These are phyloP conservation scores for Mastigias papua DNA, from an alignment of 30 jellyfish, hydroid and myxozoan genomes.

Conservation along the genomic window DNA sequence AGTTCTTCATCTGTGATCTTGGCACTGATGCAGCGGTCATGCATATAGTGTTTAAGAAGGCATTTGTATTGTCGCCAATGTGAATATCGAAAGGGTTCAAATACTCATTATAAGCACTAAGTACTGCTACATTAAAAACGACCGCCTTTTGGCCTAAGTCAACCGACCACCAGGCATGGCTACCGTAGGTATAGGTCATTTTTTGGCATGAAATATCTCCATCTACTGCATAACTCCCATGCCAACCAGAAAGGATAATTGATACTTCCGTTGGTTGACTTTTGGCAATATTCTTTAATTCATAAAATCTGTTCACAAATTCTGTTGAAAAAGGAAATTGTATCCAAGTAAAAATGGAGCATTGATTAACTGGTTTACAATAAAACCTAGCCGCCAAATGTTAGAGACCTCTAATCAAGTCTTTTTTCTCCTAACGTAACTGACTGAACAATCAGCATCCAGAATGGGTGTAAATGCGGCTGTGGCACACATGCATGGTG, in stretches of 20 bases:
- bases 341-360: too few relatives aligned
- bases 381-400: too few relatives aligned
- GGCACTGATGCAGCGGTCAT: neutral
- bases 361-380: too few relatives aligned
- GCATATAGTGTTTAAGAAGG: neutral
- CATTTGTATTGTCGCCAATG: neutral
- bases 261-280: neutral
- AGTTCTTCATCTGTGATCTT: neutral
- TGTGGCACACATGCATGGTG: too few relatives aligned
- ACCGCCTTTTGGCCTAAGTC: neutral
- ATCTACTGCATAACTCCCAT: neutral
- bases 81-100: neutral
- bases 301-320: neutral
- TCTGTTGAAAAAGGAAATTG: neutral
- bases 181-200: neutral
- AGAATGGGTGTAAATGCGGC: too few relatives aligned
- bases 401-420: too few relatives aligned
- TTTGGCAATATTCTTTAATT: neutral
- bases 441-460: too few relatives aligned
- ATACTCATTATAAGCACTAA: neutral
- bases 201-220: neutral
- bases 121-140: neutral
- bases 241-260: neutral
- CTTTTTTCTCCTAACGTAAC: too few relatives aligned
- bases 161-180: neutral